phyloP scores from a whole-genome alignment of 64 coral and sea anemone species.

The Trachythela sp. region DNA sequence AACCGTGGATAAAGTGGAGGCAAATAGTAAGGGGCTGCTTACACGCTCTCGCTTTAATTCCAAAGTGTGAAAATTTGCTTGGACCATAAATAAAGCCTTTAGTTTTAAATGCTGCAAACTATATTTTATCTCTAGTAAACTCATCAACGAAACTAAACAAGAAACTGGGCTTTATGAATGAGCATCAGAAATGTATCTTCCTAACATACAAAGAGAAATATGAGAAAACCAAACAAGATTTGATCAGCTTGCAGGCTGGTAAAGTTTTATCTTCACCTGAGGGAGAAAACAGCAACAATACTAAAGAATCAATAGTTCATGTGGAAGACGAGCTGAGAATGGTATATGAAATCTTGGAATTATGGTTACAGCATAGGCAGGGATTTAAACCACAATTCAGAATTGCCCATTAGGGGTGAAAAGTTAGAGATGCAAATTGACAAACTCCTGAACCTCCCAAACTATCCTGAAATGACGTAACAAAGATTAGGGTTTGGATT shows the following conservation, averaged over 20 bases:
- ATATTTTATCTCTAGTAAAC: not conserved
- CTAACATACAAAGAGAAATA: not conserved
- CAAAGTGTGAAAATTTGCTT: too few relatives aligned
- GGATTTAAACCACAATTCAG: too few relatives aligned
- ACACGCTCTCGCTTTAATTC: not conserved
- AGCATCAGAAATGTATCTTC: not conserved
- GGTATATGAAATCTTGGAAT: too few relatives aligned
- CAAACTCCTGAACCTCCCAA: too few relatives aligned
- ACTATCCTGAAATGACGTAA: too few relatives aligned
- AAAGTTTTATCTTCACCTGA: not conserved
- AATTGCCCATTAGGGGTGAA: too few relatives aligned
- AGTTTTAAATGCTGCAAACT: too few relatives aligned
- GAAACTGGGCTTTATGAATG: not conserved
- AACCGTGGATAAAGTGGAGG: not conserved
- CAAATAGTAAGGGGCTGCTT: conserved; percentile 1
- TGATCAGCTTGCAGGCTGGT: not conserved
- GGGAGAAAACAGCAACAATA: not conserved
- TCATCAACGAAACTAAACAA: not conserved
- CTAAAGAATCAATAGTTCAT: not conserved
- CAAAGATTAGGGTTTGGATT: too few relatives aligned
- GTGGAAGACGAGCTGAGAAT: conserved; percentile 12
- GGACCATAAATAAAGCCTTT: not conserved
- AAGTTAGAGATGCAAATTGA: too few relatives aligned
- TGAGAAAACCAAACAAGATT: conserved; percentile 3
- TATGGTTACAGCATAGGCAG: too few relatives aligned